Evolutionary conservation across 2,797 vertebrate species (phyloP).

Genomic region (Onychomys torridus): DNA sequence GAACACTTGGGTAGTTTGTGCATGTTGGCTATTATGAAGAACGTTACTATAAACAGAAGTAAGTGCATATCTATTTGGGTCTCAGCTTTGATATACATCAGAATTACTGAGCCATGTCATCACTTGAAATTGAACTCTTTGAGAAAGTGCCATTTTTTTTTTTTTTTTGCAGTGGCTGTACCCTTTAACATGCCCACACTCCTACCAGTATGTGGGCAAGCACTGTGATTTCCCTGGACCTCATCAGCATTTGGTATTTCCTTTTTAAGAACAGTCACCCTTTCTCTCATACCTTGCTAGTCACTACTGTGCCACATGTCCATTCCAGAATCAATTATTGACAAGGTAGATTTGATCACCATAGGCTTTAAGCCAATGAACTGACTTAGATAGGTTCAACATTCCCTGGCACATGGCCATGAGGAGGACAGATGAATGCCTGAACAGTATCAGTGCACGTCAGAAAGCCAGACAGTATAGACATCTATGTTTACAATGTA

Average conservation of each 20-base stretch:
- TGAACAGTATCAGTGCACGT: background rate
- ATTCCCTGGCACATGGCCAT: background rate
- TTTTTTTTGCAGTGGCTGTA: background rate
- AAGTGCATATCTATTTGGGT: background rate
- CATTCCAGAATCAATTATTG: background rate
- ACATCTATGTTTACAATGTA: background rate
- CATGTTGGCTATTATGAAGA: background rate
- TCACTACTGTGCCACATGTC: background rate
- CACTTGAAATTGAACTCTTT: background rate
- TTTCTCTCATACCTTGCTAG: background rate
- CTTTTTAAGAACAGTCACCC: background rate
- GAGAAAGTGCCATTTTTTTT: background rate
- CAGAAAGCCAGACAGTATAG: background rate
- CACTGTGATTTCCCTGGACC: background rate
- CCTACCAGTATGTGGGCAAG: background rate
- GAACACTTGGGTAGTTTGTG: background rate
- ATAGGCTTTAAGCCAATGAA: background rate
- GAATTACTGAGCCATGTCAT: background rate
- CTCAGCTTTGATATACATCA: background rate
- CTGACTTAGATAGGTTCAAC: background rate
- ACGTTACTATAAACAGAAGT: background rate
- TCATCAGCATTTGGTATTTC: background rate
- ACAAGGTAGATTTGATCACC: background rate
- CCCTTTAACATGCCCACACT: background rate
- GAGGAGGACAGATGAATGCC: background rate